Evolutionary conservation across 2,888 invertebrate species (phyloP).

Genomic region (Allacma fusca): DNA sequence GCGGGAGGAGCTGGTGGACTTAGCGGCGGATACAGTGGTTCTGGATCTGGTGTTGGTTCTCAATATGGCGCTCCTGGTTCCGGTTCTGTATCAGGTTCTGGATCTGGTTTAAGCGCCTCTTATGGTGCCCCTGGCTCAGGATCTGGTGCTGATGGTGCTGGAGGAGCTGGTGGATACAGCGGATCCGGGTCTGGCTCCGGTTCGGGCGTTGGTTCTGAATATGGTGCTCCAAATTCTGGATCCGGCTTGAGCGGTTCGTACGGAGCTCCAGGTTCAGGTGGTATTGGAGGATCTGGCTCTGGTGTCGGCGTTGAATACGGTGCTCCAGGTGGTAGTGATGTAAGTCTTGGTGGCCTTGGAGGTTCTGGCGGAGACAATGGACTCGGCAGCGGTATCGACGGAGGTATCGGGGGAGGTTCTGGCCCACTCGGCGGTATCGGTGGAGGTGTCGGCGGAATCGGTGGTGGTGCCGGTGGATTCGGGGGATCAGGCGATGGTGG

Average conservation of each 20-base stretch:
- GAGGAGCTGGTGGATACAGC: slow-evolving; percentile 26
- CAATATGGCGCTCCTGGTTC: too few species aligned
- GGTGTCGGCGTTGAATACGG: too few species aligned
- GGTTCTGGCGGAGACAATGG: too few species aligned
- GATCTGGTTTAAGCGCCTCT: too few species aligned
- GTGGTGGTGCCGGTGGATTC: neutral
- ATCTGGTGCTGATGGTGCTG: too few species aligned
- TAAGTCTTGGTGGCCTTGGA: too few species aligned
- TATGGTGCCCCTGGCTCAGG: slow-evolving; percentile 17
- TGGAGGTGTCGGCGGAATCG: neutral
- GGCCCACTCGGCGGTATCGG: neutral
- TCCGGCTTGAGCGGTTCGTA: neutral
- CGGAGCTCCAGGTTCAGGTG: slow-evolving; percentile 6
- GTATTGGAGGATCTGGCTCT: too few species aligned
- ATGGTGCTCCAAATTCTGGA: slow-evolving; percentile 8
- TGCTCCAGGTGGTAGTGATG: neutral
- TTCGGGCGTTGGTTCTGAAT: neutral
- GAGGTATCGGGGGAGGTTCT: neutral
- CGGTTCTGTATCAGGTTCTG: too few species aligned
- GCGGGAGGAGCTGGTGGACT: too few species aligned
- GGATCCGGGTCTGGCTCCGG: slow-evolving; percentile 4
- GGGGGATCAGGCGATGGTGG: neutral
- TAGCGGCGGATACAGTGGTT: too few species aligned
- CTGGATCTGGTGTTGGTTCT: too few species aligned
- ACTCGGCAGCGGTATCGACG: too few species aligned